A percentile compares a stretch with the other conserved stretches of the same genome.
Evolutionary conservation across 2,888 invertebrate genomes (phyloP).

Genomic region (Lepidochitona cinerea): DNA sequence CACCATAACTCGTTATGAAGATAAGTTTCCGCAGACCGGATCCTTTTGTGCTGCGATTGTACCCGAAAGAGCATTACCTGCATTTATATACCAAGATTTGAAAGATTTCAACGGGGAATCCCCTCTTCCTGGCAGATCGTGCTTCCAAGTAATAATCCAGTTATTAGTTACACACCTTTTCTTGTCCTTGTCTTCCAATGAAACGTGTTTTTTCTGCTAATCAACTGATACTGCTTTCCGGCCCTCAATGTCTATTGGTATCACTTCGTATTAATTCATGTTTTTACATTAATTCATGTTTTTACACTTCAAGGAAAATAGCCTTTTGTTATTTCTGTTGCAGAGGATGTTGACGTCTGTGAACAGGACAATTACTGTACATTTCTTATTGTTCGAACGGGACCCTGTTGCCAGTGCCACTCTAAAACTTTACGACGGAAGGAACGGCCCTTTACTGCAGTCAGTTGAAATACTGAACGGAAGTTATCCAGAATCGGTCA

Average conservation of each 20-base stretch:
- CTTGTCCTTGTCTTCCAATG: too few species aligned
- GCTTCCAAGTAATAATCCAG: constrained; percentile 29
- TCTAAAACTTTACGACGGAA: constrained; percentile 57
- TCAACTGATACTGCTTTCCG: too few species aligned
- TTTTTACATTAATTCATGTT: too few species aligned
- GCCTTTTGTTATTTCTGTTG: neutral
- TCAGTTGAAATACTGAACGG: constrained; percentile 82
- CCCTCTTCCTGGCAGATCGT: constrained; percentile 19
- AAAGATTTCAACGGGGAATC: constrained; percentile 40
- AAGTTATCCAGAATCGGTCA: constrained; percentile 83
- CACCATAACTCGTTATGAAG: constrained; percentile 50
- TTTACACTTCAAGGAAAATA: too few species aligned
- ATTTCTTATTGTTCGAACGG: constrained; percentile 86
- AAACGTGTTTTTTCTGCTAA: too few species aligned
- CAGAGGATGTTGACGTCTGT: constrained; percentile 20
- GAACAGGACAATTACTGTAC: constrained; percentile 87
- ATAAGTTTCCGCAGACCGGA: constrained; percentile 43
- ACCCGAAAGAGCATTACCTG: constrained; percentile 37
- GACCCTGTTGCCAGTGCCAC: constrained; percentile 76
- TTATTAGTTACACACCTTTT: too few species aligned
- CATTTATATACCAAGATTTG: constrained; percentile 46
- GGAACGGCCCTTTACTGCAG: neutral
- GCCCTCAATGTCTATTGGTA: too few species aligned
- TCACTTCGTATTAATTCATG: too few species aligned
- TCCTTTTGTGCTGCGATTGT: constrained; percentile 56